Evolutionary conservation across 2,888 invertebrate genomes (phyloP), one percentile per base, ranked within the genome.

Genomic region (Temnothorax ravouxi): DNA sequence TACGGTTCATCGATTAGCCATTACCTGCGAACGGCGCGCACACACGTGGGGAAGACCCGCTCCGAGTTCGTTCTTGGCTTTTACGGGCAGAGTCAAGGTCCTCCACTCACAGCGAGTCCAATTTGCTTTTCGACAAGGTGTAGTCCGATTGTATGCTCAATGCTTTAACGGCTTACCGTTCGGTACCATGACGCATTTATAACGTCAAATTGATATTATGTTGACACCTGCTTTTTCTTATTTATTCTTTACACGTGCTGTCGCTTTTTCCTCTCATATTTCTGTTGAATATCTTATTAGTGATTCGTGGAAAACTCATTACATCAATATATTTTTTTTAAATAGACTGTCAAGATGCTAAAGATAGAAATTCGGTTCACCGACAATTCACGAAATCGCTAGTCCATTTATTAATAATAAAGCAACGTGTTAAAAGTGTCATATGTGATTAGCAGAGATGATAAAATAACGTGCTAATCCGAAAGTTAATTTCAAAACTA

Each of bases 41-140:
- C 25, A 62, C 62, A 38, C 52, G 38, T 41, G 52, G 69, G 41
- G 13, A 77, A 25, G 41, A 11, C 4, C 21, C 25, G 77, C n/a
- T 77, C n/a, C n/a, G 59, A 59, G 29, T 59, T 25, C 15, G 59
- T 74, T 80, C 79, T 72, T 44, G 34, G 56, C 72, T 79, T 80
- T 80, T 80, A 50, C 59, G 74, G 38, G n/a, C 59, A 72, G 72
- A 79, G 59, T 79, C 79, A 79, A 79, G 72, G 79, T 79, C 79
- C 72, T 80, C 74, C 59, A 25, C 34, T 47, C 75, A 15, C 34
- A 15, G 41, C 50, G n/a, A 41, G 29, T 41, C 15, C n/a, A 50
- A 50, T 50, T 76, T 50, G 4, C 76, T 75, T 67, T 69, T 77
- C n/a, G 54, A 71, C 52, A 13, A 77, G 13, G 38, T 25, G 34